Conservation (phyloP, 2,113 vertebrate genomes). For the Pampusana beccarii region DNA sequence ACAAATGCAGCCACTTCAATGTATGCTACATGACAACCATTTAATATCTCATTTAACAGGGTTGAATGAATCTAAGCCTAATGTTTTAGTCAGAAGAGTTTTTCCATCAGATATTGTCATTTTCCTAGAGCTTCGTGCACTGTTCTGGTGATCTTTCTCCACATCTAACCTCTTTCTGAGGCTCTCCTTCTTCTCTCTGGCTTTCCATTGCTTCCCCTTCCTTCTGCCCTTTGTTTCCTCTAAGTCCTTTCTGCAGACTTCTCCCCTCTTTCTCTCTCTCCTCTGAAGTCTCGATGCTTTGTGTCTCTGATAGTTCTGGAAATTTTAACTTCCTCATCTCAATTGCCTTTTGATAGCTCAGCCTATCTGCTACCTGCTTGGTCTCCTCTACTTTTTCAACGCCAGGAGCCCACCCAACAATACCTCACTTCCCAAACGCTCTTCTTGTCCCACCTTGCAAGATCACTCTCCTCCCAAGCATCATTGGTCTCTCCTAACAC, state of each 20-base stretch:
- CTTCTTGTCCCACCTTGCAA: neutral
- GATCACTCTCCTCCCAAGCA: neutral
- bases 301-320: neutral
- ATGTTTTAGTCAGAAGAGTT: neutral
- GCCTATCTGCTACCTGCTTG: neutral
- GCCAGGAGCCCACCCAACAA: neutral
- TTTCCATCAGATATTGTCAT: neutral
- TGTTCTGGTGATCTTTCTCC: neutral
- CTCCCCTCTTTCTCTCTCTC: neutral
- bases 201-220: neutral
- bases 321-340: neutral
- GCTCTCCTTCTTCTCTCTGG: neutral
- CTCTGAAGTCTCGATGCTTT: neutral
- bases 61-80: neutral
- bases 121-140: neutral
- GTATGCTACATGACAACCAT: neutral
- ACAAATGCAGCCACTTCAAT: neutral
- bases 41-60: neutral
- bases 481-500: neutral
- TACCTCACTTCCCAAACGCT: neutral
- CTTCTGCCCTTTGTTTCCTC: neutral
- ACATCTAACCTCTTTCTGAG: neutral
- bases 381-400: neutral
- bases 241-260: neutral
- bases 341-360: neutral